Evolutionary conservation across 2,888 invertebrate species (phyloP).

Genomic region (Anoplius nigerrimus): DNA sequence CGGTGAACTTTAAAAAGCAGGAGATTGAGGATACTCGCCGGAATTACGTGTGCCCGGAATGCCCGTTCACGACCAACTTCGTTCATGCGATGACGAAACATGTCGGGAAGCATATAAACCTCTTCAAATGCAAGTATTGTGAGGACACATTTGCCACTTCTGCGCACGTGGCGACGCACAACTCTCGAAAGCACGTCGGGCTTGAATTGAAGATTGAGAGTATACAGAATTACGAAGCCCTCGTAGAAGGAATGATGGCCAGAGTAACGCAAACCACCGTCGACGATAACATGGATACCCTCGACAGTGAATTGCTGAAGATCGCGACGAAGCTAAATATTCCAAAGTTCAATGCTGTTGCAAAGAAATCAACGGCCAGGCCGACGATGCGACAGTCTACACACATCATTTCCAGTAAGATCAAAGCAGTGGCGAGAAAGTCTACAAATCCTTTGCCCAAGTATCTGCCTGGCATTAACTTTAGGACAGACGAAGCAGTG

Average conservation of each 20-base stretch:
- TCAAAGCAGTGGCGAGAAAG: conserved; percentile 74
- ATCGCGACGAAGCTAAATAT: not conserved
- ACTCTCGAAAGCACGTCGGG: conserved; percentile 63
- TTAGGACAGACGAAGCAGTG: conserved; percentile 34
- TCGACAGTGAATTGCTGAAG: not conserved
- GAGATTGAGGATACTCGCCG: conserved; percentile 39
- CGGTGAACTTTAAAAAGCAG: conserved; percentile 58
- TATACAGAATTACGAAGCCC: conserved; percentile 48
- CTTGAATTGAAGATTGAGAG: conserved; percentile 62
- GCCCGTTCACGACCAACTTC: conserved; percentile 66
- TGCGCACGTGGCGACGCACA: conserved; percentile 64
- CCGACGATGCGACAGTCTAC: conserved; percentile 32
- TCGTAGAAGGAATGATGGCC: conserved; percentile 55
- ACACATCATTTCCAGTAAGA: conserved; percentile 40
- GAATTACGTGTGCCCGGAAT: conserved; percentile 73
- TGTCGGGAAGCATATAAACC: conserved; percentile 72
- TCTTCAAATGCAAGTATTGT: conserved; percentile 75
- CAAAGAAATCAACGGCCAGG: conserved; percentile 75
- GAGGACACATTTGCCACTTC: conserved; percentile 63
- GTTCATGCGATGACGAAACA: conserved; percentile 71
- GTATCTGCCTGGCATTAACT: conserved; percentile 50
- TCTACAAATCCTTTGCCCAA: conserved; percentile 75
- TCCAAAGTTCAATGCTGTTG: conserved; percentile 59
- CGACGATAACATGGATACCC: not conserved
- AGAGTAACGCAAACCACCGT: conserved; percentile 31